Evolutionary conservation across 2,888 invertebrate genomes (phyloP), one percentile per base, ranked within the genome.

Genomic region (Patella caerulea): DNA sequence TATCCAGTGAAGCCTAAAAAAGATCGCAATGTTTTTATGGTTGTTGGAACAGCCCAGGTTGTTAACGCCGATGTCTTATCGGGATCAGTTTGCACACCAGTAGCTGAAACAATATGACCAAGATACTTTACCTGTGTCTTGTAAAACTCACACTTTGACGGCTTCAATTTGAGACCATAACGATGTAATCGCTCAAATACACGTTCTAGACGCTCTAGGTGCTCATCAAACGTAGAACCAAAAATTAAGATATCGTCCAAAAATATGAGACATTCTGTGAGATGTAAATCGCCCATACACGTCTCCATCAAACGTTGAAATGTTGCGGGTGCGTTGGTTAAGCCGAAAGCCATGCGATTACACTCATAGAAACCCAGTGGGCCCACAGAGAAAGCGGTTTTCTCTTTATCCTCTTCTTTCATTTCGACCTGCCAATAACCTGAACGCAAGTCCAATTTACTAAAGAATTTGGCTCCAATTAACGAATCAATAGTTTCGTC

Each of bases 241-340:
- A 79, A 83, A 53, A 83, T 78, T 5, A 84, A 82, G 15, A 84
- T 17, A 71, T 85, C 84, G 73, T 83, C 83, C 9, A 86, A 24
- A 55, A 79, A 84, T 0, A 82, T 76, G 2, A 80, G 56, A 71
- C 82, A 81, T 12, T 78, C 78, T 12, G 76, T 78, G 65, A 83
- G 73, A 54, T 83, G 74, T 3, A 76, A 74, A 69, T 79, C 84
- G 7, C 69, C 76, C 9, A 82, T 45, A 24, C 74, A 71, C 15
- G 78, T 34, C 56, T 84, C 80, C 83, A 80, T 82, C 17, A 83
- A 24, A 4, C 79, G 69, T 59, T 82, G 80, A 55, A 78, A 83
- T 2, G 82, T 80, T 0, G 74, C 79, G 14, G 80, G 81, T 3
- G 77, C 73, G 55, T 82, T 82, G 29, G 59, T 69, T 3, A 83